Base-by-base conservation (phyloP, 2,888 invertebrate species). In the Hypercompe scribonia region DNA sequence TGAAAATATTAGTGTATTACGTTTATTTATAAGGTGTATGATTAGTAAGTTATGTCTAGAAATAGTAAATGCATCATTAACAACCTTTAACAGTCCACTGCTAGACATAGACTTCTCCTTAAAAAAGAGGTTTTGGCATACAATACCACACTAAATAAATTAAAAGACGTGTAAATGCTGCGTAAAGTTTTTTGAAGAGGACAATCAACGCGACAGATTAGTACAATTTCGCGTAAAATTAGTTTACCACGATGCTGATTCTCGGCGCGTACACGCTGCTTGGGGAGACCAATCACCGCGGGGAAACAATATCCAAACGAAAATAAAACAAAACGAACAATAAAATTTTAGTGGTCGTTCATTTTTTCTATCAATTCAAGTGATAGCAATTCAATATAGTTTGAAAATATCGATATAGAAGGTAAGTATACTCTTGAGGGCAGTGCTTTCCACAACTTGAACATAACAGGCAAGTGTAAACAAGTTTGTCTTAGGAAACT, bases 231-330 rank as follows among this genome's bases (percentile, higher is more conserved):
- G 69, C 42, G 50, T 68, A 73, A 76, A 83, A 79, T 81, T 77
- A 70, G 84, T 88, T 84, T 83, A 81, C 75, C 79, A 75, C 76
- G 69, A 77, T 77, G 78, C 74, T 77, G 81, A 82, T 87, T 87
- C 87, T 73, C 80, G 83, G 82, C 85, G 86, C 87, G 86, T 87
- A 79, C 85, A 76, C 78, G 79, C 84, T 86, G 87, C 87, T 87
- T 89, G 87, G 84, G 78, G 79, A 63, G 81, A 77, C 76, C 85
- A 89, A 88, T 87, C 86, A 87, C 77, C 74, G 76, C 75, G 71
- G 63, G 78, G 81, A 86, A 89, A 86, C 85, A 79, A 87, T 85
- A 82, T 76, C 79, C 74, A 65, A 74, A 70, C 54, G 64, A 39
- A 67, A 69, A 68, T 34, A 72, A 34, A 70, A 31, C 34, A 28